These are phyloP conservation scores for Tetheella fluctuosa DNA, from an alignment of 2,888 invertebrate genomes.

Conservation along the genomic window DNA sequence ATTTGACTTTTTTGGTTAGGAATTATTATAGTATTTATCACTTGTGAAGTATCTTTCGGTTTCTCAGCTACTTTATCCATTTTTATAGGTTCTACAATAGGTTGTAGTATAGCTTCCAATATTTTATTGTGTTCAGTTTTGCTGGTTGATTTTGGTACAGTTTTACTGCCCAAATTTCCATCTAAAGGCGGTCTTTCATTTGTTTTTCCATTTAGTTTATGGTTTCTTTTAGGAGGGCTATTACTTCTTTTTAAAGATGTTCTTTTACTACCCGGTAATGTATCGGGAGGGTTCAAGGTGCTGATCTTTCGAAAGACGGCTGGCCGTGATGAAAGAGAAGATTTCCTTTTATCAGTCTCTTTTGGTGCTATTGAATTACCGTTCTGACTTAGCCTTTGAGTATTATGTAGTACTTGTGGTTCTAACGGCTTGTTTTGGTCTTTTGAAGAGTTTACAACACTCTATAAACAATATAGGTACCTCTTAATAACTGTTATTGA, in stretches of 20 bases:
- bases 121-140: background rate
- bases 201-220: background rate
- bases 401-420: background rate
- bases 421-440: background rate
- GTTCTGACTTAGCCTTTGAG: background rate
- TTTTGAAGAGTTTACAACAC: background rate
- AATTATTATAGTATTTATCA: background rate
- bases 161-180: background rate
- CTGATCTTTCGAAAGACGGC: background rate
- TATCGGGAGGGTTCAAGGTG: background rate
- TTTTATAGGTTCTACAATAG: background rate
- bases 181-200: background rate
- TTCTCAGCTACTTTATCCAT: background rate
- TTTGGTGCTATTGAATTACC: background rate
- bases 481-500: no score
- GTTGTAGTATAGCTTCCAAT: background rate
- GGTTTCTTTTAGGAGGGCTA: background rate
- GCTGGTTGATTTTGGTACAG: background rate
- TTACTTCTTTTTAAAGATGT: background rate
- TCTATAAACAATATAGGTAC: background rate
- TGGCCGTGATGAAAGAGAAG: background rate
- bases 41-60: background rate
- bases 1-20: slow-evolving; percentile 15
- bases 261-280: background rate
- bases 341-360: background rate